phyloP scores from a whole-genome alignment of 2,113 vertebrate species.

The Glaucidium brasilianum region DNA sequence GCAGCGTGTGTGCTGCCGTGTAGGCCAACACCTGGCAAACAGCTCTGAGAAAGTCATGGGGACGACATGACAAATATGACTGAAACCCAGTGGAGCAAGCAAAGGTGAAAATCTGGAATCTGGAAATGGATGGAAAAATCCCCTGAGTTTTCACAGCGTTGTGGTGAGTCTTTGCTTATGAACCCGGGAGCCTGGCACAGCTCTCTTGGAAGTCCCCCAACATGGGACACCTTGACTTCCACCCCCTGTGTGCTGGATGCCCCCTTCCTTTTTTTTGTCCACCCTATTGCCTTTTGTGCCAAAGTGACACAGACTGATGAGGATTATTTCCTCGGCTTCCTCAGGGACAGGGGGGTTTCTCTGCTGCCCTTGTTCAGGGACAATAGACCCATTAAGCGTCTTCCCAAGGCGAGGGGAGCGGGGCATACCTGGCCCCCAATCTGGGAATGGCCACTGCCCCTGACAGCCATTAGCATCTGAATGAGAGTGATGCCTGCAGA shows the following conservation, averaged over 20 bases:
- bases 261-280: background rate
- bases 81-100: accelerated
- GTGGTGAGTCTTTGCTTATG: background rate
- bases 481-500: slow-evolving; percentile 48
- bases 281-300: slow-evolving; percentile 10
- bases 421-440: slow-evolving; percentile 53
- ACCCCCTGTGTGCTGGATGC: background rate
- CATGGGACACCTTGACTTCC: slow-evolving; percentile 16
- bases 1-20: accelerated
- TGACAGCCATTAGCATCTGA: slow-evolving; percentile 56
- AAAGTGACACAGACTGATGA: slow-evolving; percentile 56
- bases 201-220: background rate
- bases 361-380: slow-evolving; percentile 20
- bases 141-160: background rate
- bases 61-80: background rate
- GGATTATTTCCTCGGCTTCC: slow-evolving; percentile 63
- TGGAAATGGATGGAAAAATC: background rate
- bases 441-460: slow-evolving; percentile 56
- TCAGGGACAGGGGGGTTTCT: slow-evolving; percentile 13
- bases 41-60: background rate
- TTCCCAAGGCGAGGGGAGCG: background rate
- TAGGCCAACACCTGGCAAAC: background rate
- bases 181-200: background rate
- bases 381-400: slow-evolving; percentile 44
- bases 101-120: background rate